A percentile compares a stretch with the other conserved stretches of the same genome.
Evolutionary conservation across 2,113 vertebrate species (phyloP).

Genomic region (Butorides virescens): DNA sequence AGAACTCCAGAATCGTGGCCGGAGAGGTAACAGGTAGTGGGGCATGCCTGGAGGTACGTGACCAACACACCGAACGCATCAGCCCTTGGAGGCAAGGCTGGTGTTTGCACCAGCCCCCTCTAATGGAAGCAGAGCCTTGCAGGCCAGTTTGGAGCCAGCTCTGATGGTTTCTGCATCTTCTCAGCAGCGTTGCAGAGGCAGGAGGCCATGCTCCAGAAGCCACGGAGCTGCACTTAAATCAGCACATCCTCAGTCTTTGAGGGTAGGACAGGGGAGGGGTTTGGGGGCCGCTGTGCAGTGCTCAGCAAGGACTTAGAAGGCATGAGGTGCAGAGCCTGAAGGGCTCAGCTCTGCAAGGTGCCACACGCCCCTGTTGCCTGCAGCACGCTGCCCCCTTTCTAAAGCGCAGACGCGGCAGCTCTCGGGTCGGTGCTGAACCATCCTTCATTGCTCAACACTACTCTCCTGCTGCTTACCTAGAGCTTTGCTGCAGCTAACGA

Average conservation of each 20-base stretch:
- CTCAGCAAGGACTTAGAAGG: neutral
- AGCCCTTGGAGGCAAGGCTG: neutral
- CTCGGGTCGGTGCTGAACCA: neutral
- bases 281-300: neutral
- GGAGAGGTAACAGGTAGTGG: rapidly evolving
- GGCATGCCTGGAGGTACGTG: neutral
- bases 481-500: neutral
- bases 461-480: neutral
- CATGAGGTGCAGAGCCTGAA: neutral
- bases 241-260: neutral
- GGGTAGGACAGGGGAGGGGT: neutral
- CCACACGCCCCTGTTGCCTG: neutral
- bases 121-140: neutral
- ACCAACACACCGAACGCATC: neutral
- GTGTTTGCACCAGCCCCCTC: neutral
- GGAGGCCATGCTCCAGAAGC: neutral
- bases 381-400: neutral
- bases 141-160: neutral
- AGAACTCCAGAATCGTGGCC: neutral
- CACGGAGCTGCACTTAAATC: neutral
- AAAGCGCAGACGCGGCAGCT: rapidly evolving
- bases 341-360: neutral
- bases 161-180: neutral
- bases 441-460: neutral
- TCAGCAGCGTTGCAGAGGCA: neutral